Conservation (phyloP, 2,113 vertebrate genomes). For the Pitta sordida region DNA sequence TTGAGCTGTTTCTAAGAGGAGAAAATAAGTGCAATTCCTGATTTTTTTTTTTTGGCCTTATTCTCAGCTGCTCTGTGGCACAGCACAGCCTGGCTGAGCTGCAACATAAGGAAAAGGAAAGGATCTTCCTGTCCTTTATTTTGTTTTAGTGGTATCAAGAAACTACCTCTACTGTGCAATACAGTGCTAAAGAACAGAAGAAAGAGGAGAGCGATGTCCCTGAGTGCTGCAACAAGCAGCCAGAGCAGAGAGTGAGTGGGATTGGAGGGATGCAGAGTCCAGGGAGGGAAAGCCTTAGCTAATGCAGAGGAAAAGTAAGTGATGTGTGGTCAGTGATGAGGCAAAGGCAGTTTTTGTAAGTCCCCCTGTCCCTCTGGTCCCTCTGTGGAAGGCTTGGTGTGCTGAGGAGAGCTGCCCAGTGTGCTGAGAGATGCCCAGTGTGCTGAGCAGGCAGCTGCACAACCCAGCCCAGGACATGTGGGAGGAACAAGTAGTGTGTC, state of each 20-base stretch:
- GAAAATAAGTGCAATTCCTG: neutral
- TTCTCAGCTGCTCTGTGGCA: neutral
- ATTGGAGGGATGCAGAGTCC: neutral
- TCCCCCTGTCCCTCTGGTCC: neutral
- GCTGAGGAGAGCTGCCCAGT: neutral
- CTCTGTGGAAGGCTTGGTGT: neutral
- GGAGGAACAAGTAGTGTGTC: neutral
- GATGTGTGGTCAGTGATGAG: neutral
- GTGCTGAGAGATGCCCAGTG: neutral
- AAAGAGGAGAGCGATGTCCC: neutral
- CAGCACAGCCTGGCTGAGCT: neutral
- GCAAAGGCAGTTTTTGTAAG: neutral
- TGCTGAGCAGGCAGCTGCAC: accelerated
- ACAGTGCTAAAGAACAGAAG: neutral
- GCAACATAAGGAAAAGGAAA: neutral
- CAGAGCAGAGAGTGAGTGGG: neutral
- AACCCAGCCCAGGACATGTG: neutral
- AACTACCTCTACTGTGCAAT: neutral
- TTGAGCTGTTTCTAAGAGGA: neutral
- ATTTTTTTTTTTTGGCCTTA: neutral
- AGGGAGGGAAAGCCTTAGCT: neutral
- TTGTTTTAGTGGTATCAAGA: neutral
- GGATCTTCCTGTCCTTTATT: neutral
- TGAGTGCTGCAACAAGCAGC: accelerated
- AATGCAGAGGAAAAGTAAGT: neutral